These are phyloP conservation scores for Furcula furcula DNA, from an alignment of 2,888 invertebrate species.

Conservation along the genomic window DNA sequence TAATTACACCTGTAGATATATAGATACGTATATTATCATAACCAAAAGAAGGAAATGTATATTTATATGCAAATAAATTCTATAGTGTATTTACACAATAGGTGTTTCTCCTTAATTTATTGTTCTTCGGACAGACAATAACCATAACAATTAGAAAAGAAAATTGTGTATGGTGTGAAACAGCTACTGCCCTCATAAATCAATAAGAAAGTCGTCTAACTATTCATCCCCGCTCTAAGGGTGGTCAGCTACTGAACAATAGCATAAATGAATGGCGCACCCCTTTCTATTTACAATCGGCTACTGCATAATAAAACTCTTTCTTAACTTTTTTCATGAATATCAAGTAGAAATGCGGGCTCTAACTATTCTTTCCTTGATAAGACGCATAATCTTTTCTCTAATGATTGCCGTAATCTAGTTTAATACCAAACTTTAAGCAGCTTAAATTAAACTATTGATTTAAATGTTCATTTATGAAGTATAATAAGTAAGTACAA, in stretches of 20 bases:
- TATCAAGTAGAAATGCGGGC: constrained; percentile 27
- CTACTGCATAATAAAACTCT: constrained; percentile 69
- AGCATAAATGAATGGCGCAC: constrained; percentile 40
- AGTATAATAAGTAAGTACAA: no score
- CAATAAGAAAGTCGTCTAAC: constrained; percentile 43
- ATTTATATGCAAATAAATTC: no score
- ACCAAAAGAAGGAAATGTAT: no score
- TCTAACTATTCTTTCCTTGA: constrained; percentile 10
- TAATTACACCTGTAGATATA: no score
- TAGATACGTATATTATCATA: no score
- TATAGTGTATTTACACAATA: no score
- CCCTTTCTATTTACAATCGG: constrained; percentile 56
- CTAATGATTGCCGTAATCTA: constrained; percentile 9
- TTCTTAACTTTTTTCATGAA: constrained; percentile 28
- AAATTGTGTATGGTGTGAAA: constrained; percentile 26
- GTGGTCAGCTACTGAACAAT: constrained; percentile 48
- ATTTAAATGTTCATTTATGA: no score
- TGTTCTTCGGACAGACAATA: constrained; percentile 9
- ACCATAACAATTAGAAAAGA: constrained; percentile 23
- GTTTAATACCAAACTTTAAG: constrained; percentile 3
- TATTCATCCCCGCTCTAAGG: constrained; percentile 50
- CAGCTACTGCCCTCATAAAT: constrained; percentile 54
- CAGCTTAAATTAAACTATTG: background rate
- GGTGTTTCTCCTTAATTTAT: background rate
- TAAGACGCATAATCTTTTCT: constrained; percentile 9